A percentile compares a stretch with the other conserved stretches of the same genome.
Conservation (phyloP, 2,797 vertebrate genomes). For the Sphaeramia orbicularis region DNA sequence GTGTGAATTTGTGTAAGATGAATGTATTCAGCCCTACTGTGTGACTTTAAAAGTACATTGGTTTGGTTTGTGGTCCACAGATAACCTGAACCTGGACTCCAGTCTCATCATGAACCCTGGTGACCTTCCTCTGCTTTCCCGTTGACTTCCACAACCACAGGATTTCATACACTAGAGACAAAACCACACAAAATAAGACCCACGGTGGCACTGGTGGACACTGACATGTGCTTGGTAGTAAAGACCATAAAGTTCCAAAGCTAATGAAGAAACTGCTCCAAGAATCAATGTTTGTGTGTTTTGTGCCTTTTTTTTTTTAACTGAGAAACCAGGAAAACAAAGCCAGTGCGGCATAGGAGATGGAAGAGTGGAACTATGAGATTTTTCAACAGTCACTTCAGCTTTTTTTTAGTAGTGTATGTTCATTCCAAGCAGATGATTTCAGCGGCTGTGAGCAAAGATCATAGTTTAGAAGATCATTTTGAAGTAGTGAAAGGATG, state of each 20-base stretch:
- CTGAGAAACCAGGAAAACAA: slow-evolving; percentile 6
- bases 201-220: neutral
- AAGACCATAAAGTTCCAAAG: neutral
- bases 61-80: slow-evolving; percentile 35
- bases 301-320: slow-evolving; percentile 5
- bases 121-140: slow-evolving; percentile 87
- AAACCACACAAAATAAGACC: neutral
- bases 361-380: too few relatives aligned
- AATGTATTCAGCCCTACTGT: neutral
- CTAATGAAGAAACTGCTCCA: neutral
- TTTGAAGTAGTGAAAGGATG: neutral
- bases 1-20: neutral
- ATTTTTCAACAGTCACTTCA: neutral
- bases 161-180: neutral
- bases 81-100: slow-evolving; percentile 77
- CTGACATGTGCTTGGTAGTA: neutral
- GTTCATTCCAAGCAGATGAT: neutral
- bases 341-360: slow-evolving; percentile 1
- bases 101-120: slow-evolving; percentile 88
- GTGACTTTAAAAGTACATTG: neutral
- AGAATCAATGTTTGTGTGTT: neutral
- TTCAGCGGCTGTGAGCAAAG: neutral
- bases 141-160: slow-evolving; percentile 45
- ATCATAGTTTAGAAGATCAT: neutral
- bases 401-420: neutral